phyloP scores from a whole-genome alignment of 1,140 invertebrate genomes.

The Drepana arcuata region DNA sequence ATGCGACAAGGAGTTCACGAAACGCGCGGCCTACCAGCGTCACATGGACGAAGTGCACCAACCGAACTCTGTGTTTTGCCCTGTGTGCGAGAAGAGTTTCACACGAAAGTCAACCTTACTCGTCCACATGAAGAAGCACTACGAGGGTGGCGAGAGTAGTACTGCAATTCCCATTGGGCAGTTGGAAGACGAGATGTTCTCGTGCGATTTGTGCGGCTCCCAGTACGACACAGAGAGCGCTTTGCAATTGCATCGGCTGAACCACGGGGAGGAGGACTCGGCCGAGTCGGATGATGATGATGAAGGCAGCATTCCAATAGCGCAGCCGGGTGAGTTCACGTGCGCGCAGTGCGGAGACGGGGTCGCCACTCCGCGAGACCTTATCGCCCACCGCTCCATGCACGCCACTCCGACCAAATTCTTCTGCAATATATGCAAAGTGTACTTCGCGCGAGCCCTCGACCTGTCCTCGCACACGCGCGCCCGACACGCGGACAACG shows the following conservation, averaged over 20 bases:
- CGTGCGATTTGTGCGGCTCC: slow-evolving; percentile 49
- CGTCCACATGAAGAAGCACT: slow-evolving; percentile 71
- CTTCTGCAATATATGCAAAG: slow-evolving; percentile 73
- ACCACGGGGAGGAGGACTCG: slow-evolving; percentile 46
- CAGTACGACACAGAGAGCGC: slow-evolving; percentile 35
- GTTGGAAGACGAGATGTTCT: slow-evolving; percentile 26
- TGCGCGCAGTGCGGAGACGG: slow-evolving; percentile 63
- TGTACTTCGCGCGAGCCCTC: slow-evolving; percentile 68
- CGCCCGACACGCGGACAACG: slow-evolving; percentile 64
- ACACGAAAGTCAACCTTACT: slow-evolving; percentile 66
- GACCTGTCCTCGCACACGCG: slow-evolving; percentile 74
- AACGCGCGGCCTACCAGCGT: slow-evolving; percentile 67
- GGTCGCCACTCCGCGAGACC: slow-evolving; percentile 57
- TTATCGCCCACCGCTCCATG: slow-evolving; percentile 62
- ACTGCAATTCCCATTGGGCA: slow-evolving; percentile 21
- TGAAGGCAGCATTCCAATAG: slow-evolving; percentile 17
- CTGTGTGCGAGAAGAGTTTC: slow-evolving; percentile 72
- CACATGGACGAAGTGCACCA: slow-evolving; percentile 73
- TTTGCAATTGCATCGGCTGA: slow-evolving; percentile 27
- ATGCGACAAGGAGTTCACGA: slow-evolving; percentile 74
- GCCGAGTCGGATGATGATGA: slow-evolving; percentile 51
- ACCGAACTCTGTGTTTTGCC: slow-evolving; percentile 59
- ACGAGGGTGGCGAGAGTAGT: slow-evolving; percentile 48
- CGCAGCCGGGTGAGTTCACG: slow-evolving; percentile 46
- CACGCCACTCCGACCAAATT: slow-evolving; percentile 61